Percentiles rank a stretch among this genome's conserved stretches.
phyloP scores from a whole-genome alignment of 2,797 vertebrate species.

The Pangasius larnaudii region DNA sequence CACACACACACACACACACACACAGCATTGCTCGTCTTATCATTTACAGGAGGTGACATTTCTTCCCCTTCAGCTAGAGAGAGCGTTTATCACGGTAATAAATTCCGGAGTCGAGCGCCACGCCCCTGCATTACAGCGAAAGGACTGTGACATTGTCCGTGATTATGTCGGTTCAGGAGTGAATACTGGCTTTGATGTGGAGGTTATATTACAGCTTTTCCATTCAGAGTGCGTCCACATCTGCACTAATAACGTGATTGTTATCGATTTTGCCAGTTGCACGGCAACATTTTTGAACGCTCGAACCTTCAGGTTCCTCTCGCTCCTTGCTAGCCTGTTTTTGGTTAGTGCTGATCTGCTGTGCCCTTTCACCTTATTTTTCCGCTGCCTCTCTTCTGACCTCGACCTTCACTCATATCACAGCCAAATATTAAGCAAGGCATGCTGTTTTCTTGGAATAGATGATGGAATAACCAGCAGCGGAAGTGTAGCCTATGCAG shows the following conservation, averaged over 20 bases:
- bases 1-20: no score
- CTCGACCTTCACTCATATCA: background rate
- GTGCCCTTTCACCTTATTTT: background rate
- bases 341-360: background rate
- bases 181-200: background rate
- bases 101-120: constrained; percentile 64
- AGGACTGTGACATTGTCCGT: constrained; percentile 1
- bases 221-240: background rate
- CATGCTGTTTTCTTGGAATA: background rate
- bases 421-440: background rate
- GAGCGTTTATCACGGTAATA: constrained; percentile 68
- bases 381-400: background rate
- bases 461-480: background rate
- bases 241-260: background rate
- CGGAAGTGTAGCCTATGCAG: background rate
- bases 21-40: background rate
- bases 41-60: constrained; percentile 61
- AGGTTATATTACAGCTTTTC: background rate
- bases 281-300: no score
- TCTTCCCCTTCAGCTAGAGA: constrained; percentile 65
- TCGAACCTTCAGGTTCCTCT: no score
- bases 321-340: background rate
- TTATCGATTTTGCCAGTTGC: background rate
- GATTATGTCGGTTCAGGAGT: background rate
- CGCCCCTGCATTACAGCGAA: background rate